Evolutionary conservation across 1,140 invertebrate species (phyloP).

Genomic region (Drosophila ambigua): DNA sequence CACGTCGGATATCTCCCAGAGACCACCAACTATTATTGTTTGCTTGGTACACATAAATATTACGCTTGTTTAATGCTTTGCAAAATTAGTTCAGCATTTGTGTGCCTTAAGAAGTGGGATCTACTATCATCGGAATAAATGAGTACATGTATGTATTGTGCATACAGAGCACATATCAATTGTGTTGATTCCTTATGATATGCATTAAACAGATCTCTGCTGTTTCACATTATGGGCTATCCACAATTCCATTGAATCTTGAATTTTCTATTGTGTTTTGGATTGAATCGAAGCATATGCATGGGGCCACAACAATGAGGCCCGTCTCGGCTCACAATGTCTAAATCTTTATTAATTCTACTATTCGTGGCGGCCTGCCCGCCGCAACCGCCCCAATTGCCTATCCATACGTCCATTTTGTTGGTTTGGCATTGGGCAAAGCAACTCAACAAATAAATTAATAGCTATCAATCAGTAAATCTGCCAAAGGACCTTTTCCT

Average conservation of each 20-base stretch:
- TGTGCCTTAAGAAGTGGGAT: neutral
- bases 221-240: conserved; percentile 26
- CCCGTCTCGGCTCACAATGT: conserved; percentile 59
- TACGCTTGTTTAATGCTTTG: too few species aligned
- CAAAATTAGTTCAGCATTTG: too few species aligned
- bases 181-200: conserved; percentile 49
- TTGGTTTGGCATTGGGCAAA: conserved; percentile 15
- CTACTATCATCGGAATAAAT: conserved; percentile 14
- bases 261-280: conserved; percentile 27
- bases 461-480: conserved; percentile 82
- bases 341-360: conserved; percentile 82
- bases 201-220: conserved; percentile 37
- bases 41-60: too few species aligned
- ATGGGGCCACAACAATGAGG: conserved; percentile 28
- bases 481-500: conserved; percentile 77
- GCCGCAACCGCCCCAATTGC: neutral
- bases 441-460: conserved; percentile 79
- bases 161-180: conserved; percentile 20
- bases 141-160: conserved; percentile 3
- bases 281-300: conserved; percentile 52
- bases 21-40: too few species aligned
- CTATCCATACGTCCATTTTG: conserved; percentile 15
- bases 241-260: too few species aligned
- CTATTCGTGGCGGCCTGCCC: conserved; percentile 48
- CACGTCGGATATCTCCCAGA: too few species aligned